Base-by-base conservation (phyloP, 1,140 invertebrate genomes). In the Lanistes nyassanus region DNA sequence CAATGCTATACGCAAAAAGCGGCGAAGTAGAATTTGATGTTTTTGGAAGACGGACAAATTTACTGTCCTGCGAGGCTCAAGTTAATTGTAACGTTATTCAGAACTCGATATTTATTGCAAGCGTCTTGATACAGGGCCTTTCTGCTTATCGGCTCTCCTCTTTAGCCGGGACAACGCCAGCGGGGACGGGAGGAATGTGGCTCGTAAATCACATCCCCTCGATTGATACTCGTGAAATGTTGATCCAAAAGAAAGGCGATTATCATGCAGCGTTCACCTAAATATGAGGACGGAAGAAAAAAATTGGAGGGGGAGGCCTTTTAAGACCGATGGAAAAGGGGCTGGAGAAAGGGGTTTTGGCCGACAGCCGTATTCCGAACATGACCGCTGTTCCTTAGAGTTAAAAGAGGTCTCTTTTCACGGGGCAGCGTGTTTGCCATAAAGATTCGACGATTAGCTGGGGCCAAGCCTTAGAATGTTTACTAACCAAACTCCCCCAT, bases 31-130 rank as follows among this genome's bases (percentile, higher is more conserved):
- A 42, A 29, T 72, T 72, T 72, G 70, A 72, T 72, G 37, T 55
- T 37, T 72, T 72, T 62, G 55, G 36, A 72, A 62, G 70, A 16
- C 16, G 70, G 70, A 72, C 55, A 72, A 60, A 72, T 72, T 72
- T 72, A 72, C 55, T 72, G 70, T 60, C 70, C 29, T 55, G 51
- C 21, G 56, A 53, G 36, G 70, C 55, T 72, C 70, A 58, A 72
- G 70, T 72, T 72, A 60, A 72, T 72, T 72, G 70, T 72, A 72
- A 58, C 70, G 70, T 72, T 72, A 72, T 72, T 72, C 70, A 31
- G 21, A 60, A 34, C 70, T 39, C 55, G 70, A 60, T 72, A 39
- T 72, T 72, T 72, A 60, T 37, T 42, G 16, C 55, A 13, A 37
- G 55, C 55, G 70, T 60, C 37, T 62, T 60, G 55, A 62, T 42